phyloP scores from a whole-genome alignment of 2,113 vertebrate genomes.

The Eira barbara region DNA sequence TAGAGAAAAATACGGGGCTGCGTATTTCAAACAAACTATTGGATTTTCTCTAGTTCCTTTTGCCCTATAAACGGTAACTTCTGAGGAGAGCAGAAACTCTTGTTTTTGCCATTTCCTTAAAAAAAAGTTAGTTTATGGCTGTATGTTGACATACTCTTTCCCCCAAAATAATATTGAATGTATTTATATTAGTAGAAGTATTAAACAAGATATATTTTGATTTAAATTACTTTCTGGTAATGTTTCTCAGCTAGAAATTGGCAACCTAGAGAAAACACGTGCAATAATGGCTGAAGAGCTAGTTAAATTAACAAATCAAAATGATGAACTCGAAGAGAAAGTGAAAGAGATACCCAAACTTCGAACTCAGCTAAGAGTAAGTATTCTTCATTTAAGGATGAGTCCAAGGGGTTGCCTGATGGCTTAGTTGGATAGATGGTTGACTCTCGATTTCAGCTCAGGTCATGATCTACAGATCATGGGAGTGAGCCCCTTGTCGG shows the following conservation, averaged over 20 bases:
- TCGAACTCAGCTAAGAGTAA: conserved; percentile 90
- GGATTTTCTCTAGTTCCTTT: conserved; percentile 28
- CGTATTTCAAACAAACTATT: not conserved
- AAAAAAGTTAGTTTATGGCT: not conserved
- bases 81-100: not conserved
- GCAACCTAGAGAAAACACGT: conserved; percentile 93
- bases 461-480: not conserved
- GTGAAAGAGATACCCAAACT: conserved; percentile 94
- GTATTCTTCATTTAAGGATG: conserved; percentile 27
- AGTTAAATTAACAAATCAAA: conserved; percentile 95
- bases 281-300: conserved; percentile 96
- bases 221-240: conserved; percentile 7
- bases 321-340: conserved; percentile 95
- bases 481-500: not conserved
- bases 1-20: not conserved
- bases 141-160: not conserved
- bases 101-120: conserved; percentile 14
- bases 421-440: not conserved
- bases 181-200: conserved; percentile 6
- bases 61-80: not conserved
- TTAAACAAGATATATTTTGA: not conserved
- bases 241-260: conserved; percentile 92
- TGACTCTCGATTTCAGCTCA: not conserved
- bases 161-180: not conserved
- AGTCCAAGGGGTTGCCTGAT: not conserved